These are phyloP conservation scores for Ptilorrhoa leucosticta DNA, from an alignment of 2,113 vertebrate genomes.

Conservation along the genomic window DNA sequence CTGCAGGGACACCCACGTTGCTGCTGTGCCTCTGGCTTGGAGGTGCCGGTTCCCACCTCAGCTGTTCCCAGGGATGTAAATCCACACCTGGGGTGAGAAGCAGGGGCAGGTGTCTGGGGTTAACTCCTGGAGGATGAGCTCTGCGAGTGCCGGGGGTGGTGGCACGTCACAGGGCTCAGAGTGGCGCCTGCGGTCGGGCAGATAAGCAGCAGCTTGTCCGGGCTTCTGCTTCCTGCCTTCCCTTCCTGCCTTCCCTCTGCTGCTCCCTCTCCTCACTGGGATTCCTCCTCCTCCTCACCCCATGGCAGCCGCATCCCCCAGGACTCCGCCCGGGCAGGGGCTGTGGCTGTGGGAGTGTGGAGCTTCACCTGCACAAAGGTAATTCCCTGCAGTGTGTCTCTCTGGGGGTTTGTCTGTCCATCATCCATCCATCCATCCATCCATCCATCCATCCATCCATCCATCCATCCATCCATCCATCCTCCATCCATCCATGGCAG, in stretches of 20 bases:
- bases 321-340: background rate
- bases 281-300: background rate
- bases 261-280: background rate
- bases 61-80: accelerated
- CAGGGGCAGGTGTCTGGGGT: accelerated
- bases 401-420: accelerated
- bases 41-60: background rate
- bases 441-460: no score
- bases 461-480: background rate
- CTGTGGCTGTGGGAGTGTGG: background rate
- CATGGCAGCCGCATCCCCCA: accelerated
- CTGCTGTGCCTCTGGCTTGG: background rate
- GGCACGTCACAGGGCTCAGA: accelerated
- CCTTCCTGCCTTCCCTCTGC: background rate
- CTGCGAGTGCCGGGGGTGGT: no score
- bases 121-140: background rate
- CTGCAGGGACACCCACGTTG: background rate
- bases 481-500: background rate
- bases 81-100: background rate
- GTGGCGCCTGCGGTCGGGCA: accelerated
- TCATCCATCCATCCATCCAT: background rate
- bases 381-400: background rate
- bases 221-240: background rate
- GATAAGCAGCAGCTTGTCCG: background rate
- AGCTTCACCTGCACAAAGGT: background rate